Evolutionary conservation across 2,888 invertebrate species (phyloP).

Genomic region (Cyrtodaria siliqua): DNA sequence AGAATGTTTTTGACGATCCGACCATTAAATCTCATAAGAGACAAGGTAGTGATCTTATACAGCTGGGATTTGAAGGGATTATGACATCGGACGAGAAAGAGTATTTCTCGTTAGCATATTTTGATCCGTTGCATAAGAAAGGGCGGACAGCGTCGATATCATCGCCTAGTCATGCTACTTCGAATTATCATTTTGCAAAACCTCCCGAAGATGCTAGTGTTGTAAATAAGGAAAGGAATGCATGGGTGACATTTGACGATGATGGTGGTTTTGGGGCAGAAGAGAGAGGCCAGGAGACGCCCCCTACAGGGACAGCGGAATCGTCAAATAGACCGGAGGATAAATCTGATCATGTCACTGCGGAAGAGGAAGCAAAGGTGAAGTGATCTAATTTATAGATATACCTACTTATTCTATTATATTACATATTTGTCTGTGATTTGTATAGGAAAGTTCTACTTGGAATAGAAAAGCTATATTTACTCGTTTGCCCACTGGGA

Average conservation of each 20-base stretch:
- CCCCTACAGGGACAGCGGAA: too few relatives aligned
- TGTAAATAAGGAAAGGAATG: conserved; percentile 47
- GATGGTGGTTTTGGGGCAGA: conserved; percentile 4
- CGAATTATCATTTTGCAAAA: conserved; percentile 61
- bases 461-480: too few relatives aligned
- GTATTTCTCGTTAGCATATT: conserved; percentile 78
- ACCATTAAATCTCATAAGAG: conserved; percentile 41
- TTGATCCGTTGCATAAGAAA: conserved; percentile 78
- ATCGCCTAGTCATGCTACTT: conserved; percentile 28
- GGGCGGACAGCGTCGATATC: conserved; percentile 73
- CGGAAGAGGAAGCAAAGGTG: too few relatives aligned
- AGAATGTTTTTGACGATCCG: not conserved
- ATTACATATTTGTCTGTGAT: too few relatives aligned
- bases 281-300: not conserved
- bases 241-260: conserved; percentile 63
- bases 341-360: too few relatives aligned
- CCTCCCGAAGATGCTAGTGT: conserved; percentile 55
- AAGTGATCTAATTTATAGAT: too few relatives aligned
- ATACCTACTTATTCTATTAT: too few relatives aligned
- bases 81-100: conserved; percentile 72
- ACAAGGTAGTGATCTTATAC: conserved; percentile 72
- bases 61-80: conserved; percentile 64
- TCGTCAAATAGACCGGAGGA: too few relatives aligned
- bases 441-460: too few relatives aligned
- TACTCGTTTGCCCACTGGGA: too few relatives aligned